Evolutionary conservation across 2,797 vertebrate genomes (phyloP).

Genomic region (Artibeus lituratus): DNA sequence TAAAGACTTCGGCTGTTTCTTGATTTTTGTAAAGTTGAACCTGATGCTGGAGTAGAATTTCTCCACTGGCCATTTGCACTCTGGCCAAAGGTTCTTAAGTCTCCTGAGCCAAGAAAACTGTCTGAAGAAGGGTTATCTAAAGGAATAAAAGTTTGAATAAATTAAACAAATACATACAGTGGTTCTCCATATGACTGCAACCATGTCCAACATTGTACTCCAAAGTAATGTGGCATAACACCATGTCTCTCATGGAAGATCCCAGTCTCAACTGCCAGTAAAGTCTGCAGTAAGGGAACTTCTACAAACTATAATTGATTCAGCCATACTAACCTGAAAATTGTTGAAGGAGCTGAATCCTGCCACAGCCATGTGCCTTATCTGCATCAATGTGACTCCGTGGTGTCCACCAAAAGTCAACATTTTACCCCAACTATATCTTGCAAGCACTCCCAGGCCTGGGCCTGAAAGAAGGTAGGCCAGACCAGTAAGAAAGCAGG

Average conservation of each 20-base stretch:
- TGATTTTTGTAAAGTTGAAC: constrained; percentile 70
- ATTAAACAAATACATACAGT: not conserved
- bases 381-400: constrained; percentile 78
- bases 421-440: constrained; percentile 79
- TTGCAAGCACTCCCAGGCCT: constrained; percentile 80
- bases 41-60: constrained; percentile 63
- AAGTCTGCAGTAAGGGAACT: constrained; percentile 68
- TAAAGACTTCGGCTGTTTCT: constrained; percentile 78
- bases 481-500: constrained; percentile 79
- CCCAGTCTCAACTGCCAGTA: constrained; percentile 69
- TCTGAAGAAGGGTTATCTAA: constrained; percentile 73
- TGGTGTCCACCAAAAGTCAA: constrained; percentile 79
- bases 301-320: constrained; percentile 76
- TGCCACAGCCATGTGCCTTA: constrained; percentile 77
- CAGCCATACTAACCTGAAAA: constrained; percentile 78
- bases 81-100: constrained; percentile 69
- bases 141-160: constrained; percentile 38
- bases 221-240: constrained; percentile 60
- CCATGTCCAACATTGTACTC: constrained; percentile 67
- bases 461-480: constrained; percentile 80
- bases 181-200: constrained; percentile 42
- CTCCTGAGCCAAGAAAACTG: constrained; percentile 63
- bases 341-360: constrained; percentile 76
- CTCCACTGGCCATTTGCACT: constrained; percentile 82
- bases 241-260: constrained; percentile 67